Evolutionary conservation across 2,113 vertebrate genomes (phyloP).

Genomic region (Thamnophis sirtalis): DNA sequence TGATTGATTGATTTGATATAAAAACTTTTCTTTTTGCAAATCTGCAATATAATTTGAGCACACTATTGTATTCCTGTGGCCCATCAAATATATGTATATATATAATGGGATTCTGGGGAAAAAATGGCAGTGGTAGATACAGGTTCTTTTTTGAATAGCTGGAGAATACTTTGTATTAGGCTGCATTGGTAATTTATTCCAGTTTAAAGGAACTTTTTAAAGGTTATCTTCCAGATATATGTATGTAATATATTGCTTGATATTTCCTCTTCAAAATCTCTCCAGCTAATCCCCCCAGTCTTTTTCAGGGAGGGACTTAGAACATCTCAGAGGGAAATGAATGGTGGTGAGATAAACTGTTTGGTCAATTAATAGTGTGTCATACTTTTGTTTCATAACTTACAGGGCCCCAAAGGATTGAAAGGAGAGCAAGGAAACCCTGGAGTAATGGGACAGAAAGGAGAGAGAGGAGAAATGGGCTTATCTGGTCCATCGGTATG

Average conservation of each 20-base stretch:
- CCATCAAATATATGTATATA: background rate
- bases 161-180: background rate
- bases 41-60: background rate
- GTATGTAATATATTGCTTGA: background rate
- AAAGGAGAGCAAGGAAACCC: conserved; percentile 77
- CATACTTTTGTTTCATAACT: conserved; percentile 23
- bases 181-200: background rate
- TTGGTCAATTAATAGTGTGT: background rate
- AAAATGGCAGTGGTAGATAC: background rate
- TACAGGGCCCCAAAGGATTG: conserved; percentile 81
- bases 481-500: conserved; percentile 78
- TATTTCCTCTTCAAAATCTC: background rate
- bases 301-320: background rate
- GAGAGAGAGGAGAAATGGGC: conserved; percentile 83
- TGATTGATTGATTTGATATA: background rate
- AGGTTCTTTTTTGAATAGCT: background rate
- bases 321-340: background rate
- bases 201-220: background rate
- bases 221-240: background rate
- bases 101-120: background rate
- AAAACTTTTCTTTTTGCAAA: background rate
- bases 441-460: conserved; percentile 79
- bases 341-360: background rate
- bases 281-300: background rate
- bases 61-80: background rate